Evolutionary conservation across 2,113 vertebrate species (phyloP).

Genomic region (Lophochroa leadbeateri): DNA sequence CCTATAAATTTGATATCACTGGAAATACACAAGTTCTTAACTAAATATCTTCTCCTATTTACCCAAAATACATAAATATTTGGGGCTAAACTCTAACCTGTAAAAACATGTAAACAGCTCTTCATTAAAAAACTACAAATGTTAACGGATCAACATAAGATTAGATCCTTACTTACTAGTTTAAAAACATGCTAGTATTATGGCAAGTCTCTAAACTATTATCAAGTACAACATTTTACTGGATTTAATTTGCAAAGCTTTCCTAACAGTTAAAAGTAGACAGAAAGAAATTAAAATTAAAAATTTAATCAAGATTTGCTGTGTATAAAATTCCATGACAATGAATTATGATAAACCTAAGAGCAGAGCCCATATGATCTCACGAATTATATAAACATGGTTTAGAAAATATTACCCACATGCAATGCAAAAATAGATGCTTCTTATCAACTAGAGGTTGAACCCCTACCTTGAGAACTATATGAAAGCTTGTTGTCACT

Average conservation of each 20-base stretch:
- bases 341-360: neutral
- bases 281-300: neutral
- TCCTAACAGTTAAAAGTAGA: neutral
- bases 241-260: neutral
- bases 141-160: neutral
- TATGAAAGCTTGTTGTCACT: slow-evolving; percentile 87
- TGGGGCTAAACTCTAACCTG: neutral
- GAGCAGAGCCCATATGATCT: neutral
- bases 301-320: neutral
- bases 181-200: neutral
- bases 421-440: neutral
- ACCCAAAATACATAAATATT: neutral
- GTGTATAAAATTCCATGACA: neutral
- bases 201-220: neutral
- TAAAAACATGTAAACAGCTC: neutral
- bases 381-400: neutral
- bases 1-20: neutral
- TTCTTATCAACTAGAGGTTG: slow-evolving; percentile 6
- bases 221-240: neutral
- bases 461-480: slow-evolving; percentile 93
- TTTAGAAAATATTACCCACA: neutral
- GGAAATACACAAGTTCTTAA: neutral
- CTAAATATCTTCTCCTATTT: neutral
- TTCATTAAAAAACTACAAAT: neutral
- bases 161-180: neutral